Evolutionary conservation across 1,140 invertebrate species (phyloP).

Genomic region (Nylanderia fulva): DNA sequence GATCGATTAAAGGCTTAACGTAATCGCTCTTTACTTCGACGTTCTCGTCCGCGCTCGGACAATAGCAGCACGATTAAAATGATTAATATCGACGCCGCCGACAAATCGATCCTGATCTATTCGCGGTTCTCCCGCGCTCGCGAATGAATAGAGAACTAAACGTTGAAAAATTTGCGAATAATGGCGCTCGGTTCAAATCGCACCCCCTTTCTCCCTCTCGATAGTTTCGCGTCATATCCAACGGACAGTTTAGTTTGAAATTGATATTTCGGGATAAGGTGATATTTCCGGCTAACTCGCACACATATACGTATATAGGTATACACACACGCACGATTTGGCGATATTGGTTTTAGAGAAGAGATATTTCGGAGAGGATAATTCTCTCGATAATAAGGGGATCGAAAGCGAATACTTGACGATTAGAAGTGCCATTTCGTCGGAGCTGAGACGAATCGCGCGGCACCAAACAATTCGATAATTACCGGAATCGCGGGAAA

Average conservation of each 20-base stretch:
- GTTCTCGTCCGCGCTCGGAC: conserved; percentile 59
- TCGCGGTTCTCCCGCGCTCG: not conserved
- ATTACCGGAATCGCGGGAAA: conserved; percentile 63
- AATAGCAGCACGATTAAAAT: conserved; percentile 60
- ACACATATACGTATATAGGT: too few species aligned
- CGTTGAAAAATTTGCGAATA: conserved; percentile 56
- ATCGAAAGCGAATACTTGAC: not conserved
- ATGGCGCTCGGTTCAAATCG: not conserved
- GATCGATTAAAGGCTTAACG: conserved; percentile 64
- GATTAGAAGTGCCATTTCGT: conserved; percentile 49
- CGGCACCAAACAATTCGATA: conserved; percentile 70
- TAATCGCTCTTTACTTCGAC: conserved; percentile 55
- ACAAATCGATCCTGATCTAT: conserved; percentile 59
- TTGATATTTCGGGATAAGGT: conserved; percentile 15
- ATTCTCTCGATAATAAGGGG: not conserved
- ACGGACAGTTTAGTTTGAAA: not conserved
- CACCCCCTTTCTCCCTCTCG: not conserved
- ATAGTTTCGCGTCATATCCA: conserved; percentile 20
- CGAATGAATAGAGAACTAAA: conserved; percentile 46
- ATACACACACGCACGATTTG: not conserved
- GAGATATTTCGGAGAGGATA: not conserved
- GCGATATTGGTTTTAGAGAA: not conserved
- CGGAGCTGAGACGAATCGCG: conserved; percentile 53
- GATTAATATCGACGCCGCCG: conserved; percentile 63
- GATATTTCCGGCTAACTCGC: not conserved